Evolutionary conservation across 2,888 invertebrate species (phyloP), one percentile per base, ranked within the genome.

Genomic region (Hecatera dysodea): DNA sequence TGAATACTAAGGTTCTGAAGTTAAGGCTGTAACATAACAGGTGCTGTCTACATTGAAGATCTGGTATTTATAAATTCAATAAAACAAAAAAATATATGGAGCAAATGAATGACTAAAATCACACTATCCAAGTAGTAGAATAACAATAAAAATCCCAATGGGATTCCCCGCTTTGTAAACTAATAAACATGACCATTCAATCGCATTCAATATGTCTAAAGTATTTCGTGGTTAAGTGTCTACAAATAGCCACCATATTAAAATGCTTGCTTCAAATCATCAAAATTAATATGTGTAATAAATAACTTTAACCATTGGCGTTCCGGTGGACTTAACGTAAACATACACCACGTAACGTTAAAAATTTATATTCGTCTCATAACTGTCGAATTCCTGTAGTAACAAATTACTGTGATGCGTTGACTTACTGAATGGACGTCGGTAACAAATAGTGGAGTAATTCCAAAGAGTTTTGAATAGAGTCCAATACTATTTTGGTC

Each of bases 381-480:
- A 94, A 91, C 92, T 90, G 91, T 93, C 92, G 88, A 92, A 93
- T 93, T 90, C 92, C 90, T 88, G 84, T 84, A 77, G 90, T 87
- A 92, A 94, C 92, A 93, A 93, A 94, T 94, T 91, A 93, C 90
- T 83, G 83, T 81, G 89, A 87, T 86, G 90, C 90, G 93, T 90
- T 94, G 95, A 95, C 92, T 93, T 95, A 94, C 94, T 96, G 95
- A 96, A 96, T 96, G 95, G 93, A 88, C 90, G 91, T 88, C 88
- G 85, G 90, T 85, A 93, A 94, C 94, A 94, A 95, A 95, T 95
- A 93, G 94, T 92, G 81, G 91, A 93, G 94, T 94, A 93, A 95
- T 95, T 95, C 95, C 95, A 84, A 93, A 93, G 93, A 94, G 94
- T 95, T 95, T 96, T 96, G 96, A 95, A 95, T 95, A 92, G 92